Conservation (phyloP, 2,888 invertebrate genomes). For the Eurois occulta region DNA sequence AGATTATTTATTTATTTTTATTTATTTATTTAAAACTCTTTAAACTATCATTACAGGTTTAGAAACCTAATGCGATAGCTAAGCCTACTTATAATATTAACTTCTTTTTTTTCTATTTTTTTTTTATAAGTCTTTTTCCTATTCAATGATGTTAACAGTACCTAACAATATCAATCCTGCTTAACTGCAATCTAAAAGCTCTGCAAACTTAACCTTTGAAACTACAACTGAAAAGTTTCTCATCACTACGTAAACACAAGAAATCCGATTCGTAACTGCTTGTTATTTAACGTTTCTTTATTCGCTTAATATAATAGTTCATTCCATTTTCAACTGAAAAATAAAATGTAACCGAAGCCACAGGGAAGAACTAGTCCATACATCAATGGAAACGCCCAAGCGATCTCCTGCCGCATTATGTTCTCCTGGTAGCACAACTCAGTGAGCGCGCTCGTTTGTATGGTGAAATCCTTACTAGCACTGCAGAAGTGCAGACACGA, state of each 20-base stretch:
- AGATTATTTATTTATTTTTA: too few species aligned
- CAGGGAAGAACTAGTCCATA: conserved; percentile 10
- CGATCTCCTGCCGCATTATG: not conserved
- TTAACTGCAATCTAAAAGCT: not conserved
- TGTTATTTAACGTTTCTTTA: not conserved
- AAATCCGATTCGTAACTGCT: not conserved
- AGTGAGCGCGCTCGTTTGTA: not conserved
- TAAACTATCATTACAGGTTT: too few species aligned
- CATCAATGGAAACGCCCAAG: conserved; percentile 41
- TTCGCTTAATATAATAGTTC: not conserved
- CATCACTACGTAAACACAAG: not conserved
- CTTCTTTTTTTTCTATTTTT: too few species aligned
- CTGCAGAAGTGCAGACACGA: conserved; percentile 1
- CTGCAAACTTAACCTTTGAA: not conserved
- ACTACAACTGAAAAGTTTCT: not conserved
- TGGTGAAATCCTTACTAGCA: conserved; percentile 1
- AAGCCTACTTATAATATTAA: too few species aligned
- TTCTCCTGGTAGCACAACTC: conserved; percentile 25
- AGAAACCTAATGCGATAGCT: too few species aligned
- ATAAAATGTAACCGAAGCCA: not conserved
- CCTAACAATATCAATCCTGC: not conserved
- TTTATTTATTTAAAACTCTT: too few species aligned
- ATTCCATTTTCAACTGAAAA: not conserved
- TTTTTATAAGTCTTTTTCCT: too few species aligned
- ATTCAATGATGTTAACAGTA: not conserved